phyloP scores from a whole-genome alignment of 35 echinoderm and acorn worm species.

The Apostichopus japonicus region DNA sequence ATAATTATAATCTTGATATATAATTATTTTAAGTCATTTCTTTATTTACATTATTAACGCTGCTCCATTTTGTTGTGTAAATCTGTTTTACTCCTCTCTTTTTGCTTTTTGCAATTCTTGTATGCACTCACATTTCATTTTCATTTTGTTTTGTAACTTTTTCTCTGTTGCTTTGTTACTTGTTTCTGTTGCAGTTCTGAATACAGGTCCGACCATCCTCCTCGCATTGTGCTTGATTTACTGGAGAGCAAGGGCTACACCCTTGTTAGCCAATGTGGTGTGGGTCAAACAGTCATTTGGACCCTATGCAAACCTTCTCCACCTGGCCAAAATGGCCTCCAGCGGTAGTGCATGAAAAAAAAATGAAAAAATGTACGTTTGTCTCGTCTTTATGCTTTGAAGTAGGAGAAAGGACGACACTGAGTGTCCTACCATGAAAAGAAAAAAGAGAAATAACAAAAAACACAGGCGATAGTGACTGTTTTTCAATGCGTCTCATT shows the following conservation, averaged over 20 bases:
- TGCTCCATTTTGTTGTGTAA: too few relatives aligned
- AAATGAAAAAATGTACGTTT: not conserved
- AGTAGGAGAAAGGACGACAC: not conserved
- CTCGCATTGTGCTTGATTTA: conserved; percentile 53
- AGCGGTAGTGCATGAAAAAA: conserved; percentile 7
- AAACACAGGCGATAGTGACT: too few relatives aligned
- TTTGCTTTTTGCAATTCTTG: too few relatives aligned
- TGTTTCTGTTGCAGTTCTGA: conserved; percentile 57
- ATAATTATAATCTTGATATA: too few relatives aligned
- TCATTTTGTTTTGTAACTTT: conserved; percentile 29
- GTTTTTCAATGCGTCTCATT: too few relatives aligned
- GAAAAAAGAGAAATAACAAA: too few relatives aligned
- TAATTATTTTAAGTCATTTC: too few relatives aligned
- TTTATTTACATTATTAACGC: too few relatives aligned
- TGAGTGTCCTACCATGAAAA: too few relatives aligned
- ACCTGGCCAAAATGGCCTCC: conserved; percentile 22
- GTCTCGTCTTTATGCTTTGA: not conserved
- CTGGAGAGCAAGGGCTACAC: conserved; percentile 61
- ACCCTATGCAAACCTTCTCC: conserved; percentile 40
- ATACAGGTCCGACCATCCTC: conserved; percentile 44
- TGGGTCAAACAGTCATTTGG: conserved; percentile 67
- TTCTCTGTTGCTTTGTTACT: conserved; percentile 1
- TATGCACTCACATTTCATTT: too few relatives aligned
- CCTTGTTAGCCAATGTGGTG: conserved; percentile 51
- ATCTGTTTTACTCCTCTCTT: too few relatives aligned